A percentile compares a stretch with the other conserved stretches of the same genome.
These are phyloP conservation scores for Eira barbara DNA, from an alignment of 2,113 vertebrate species.

Conservation along the genomic window DNA sequence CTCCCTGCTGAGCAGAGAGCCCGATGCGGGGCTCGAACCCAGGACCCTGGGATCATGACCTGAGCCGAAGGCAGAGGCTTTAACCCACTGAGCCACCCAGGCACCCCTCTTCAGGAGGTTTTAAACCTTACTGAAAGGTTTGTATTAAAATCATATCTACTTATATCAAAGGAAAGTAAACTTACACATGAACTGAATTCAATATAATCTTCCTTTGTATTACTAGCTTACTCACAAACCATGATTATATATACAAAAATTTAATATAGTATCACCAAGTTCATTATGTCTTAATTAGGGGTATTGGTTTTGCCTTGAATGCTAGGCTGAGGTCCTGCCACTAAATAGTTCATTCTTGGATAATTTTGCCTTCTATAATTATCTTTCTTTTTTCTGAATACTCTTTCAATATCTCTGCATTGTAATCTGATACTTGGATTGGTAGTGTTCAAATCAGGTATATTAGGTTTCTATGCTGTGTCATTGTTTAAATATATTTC, in stretches of 20 bases:
- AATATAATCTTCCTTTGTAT: background rate
- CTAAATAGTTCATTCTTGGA: background rate
- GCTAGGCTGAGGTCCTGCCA: background rate
- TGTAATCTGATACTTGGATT: background rate
- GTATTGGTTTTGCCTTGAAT: background rate
- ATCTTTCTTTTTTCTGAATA: conserved; percentile 16
- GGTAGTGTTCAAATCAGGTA: background rate
- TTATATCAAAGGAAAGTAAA: conserved; percentile 25
- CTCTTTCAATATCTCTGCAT: background rate
- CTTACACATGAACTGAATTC: background rate
- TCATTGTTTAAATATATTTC: conserved; percentile 11
- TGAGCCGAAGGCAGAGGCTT: no score
- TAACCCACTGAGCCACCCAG: no score
- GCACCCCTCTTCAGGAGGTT: background rate
- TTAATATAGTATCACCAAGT: background rate
- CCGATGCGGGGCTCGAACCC: no score
- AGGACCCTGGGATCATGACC: no score
- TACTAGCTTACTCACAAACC: background rate
- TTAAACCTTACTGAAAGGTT: background rate
- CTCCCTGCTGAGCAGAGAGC: no score
- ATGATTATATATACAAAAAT: background rate
- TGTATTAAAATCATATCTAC: background rate
- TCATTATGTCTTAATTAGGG: background rate
- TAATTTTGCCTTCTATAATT: conserved; percentile 34
- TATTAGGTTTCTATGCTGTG: background rate